Conservation (phyloP, 1,140 invertebrate species). For the Triops cancriformis region DNA sequence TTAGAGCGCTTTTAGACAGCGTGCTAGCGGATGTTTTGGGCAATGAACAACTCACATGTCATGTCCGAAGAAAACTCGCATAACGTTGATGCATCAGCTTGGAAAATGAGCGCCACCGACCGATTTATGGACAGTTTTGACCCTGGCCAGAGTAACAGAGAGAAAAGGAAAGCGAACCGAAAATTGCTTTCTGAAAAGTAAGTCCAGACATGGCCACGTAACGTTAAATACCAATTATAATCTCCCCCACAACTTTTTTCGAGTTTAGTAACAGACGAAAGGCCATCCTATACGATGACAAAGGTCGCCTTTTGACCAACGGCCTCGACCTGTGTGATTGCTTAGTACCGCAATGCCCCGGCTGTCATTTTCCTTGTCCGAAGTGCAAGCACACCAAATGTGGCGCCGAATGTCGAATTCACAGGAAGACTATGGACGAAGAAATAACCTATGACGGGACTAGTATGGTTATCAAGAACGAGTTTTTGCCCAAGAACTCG, state of each 20-base stretch:
- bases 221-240: constrained; percentile 36
- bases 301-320: constrained; percentile 42
- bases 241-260: constrained; percentile 26
- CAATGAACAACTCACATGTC: not conserved
- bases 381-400: constrained; percentile 59
- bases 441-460: not conserved
- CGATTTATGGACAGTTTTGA: constrained; percentile 27
- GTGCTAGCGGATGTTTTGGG: not conserved
- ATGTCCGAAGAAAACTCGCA: not conserved
- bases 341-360: constrained; percentile 54
- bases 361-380: constrained; percentile 68
- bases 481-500: not conserved
- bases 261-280: constrained; percentile 11
- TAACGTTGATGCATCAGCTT: not conserved
- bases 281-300: constrained; percentile 39
- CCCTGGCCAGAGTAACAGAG: constrained; percentile 20
- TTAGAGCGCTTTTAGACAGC: not conserved
- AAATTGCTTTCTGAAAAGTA: constrained; percentile 15
- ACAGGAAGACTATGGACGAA: not conserved
- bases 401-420: constrained; percentile 46
- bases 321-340: constrained; percentile 70
- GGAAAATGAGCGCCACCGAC: constrained; percentile 23
- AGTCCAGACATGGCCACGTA: not conserved
- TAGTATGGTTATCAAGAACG: not conserved
- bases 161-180: constrained; percentile 23